These are phyloP conservation scores for Schizopygopsis malacanthus DNA, from an alignment of 2,797 vertebrate species.

Conservation along the genomic window DNA sequence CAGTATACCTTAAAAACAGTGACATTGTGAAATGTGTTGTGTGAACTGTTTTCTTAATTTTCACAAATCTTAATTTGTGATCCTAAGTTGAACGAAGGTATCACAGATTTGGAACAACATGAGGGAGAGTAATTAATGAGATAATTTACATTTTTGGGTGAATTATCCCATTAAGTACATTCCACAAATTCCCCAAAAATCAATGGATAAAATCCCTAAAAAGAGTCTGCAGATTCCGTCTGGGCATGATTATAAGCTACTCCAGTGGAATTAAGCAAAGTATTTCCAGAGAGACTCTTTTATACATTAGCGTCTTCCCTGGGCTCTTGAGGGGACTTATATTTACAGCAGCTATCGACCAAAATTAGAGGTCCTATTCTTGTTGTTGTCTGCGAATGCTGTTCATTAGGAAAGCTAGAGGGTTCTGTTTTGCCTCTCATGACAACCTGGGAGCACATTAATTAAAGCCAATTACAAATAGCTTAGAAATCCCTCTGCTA, in stretches of 20 bases:
- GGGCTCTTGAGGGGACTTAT: slow-evolving; percentile 32
- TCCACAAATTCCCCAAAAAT: neutral
- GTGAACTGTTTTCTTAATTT: too few species aligned
- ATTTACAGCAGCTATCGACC: slow-evolving; percentile 34
- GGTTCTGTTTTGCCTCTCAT: slow-evolving; percentile 42
- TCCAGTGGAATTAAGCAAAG: too few species aligned
- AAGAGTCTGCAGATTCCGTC: neutral
- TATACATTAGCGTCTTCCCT: slow-evolving; percentile 40
- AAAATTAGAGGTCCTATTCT: slow-evolving; percentile 30
- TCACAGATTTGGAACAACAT: neutral
- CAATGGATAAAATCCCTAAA: neutral
- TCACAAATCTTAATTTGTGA: too few species aligned
- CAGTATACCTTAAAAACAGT: neutral
- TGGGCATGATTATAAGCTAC: slow-evolving; percentile 56
- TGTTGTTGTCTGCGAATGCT: slow-evolving; percentile 22
- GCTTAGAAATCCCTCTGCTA: slow-evolving; percentile 35
- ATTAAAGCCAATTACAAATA: slow-evolving; percentile 47
- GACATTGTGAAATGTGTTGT: neutral
- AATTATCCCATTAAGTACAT: neutral
- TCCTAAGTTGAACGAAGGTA: neutral
- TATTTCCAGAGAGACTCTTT: slow-evolving; percentile 62
- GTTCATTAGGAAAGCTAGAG: slow-evolving; percentile 39
- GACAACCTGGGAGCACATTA: slow-evolving; percentile 45
- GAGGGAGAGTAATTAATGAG: neutral
- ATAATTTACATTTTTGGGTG: too few species aligned